Base-by-base conservation (phyloP, 2,113 vertebrate species). In the Opisthocomus hoazin region DNA sequence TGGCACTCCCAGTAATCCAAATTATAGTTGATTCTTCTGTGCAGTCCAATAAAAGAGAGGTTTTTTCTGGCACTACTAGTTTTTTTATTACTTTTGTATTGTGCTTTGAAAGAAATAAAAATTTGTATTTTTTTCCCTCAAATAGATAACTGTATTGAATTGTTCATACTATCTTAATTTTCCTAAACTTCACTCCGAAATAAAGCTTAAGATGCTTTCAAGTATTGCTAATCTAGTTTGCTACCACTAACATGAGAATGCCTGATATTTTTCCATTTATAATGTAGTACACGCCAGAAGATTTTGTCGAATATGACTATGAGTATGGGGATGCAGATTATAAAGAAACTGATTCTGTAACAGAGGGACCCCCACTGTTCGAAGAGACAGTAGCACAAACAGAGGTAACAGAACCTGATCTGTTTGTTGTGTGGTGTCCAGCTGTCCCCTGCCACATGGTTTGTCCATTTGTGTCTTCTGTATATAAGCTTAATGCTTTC, bases 251-350 rank as follows among this genome's bases (percentile, higher is more conserved):
- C 94, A 96, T 43, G 89, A 85, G 87, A 84, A 95, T 94, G 97
- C 97, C 83, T 98, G 96, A 63, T 97, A 94, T 98, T 97, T 98
- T 98, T 98, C 97, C 95, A 97, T 97, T 97, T 98, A 95, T 95
- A 84, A 98, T 98, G 90, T 98, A 99, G 99, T 99, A 99, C 96
- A 93, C 98, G 97, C 98, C 99, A 96, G 98, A 98, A 97, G 98
- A 99, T 97, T 97, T 99, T 98, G 97, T 99, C 97, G 99, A 99
- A 58, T 98, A 98, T 98, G 98, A 99, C 97, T 99, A 99, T 99
- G 99, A 99, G 95, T 99, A 99, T 98, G 98, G 98, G 98, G 99
- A 99, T 90, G 98, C 98, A 98, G 98, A 98, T 87, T 96, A 98
- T 98, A 98, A 97, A 96, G 97, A 99, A 89, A 98, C 98, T 98